A percentile compares a stretch with the other conserved stretches of the same genome.
Conservation (phyloP, 2,888 invertebrate species). For the Autographa pulchrina region DNA sequence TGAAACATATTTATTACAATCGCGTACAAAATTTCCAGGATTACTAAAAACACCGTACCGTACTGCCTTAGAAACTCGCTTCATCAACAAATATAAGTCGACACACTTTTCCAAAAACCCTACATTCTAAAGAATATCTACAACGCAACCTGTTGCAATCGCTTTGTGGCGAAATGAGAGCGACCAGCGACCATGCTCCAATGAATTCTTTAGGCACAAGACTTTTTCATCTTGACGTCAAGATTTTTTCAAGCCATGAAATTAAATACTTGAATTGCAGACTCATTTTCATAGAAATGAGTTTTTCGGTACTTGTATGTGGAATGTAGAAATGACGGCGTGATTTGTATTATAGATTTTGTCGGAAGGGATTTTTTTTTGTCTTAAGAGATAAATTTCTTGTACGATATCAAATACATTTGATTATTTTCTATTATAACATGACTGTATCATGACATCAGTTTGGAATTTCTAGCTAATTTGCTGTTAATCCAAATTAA, state of each 20-base stretch:
- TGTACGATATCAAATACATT: no score
- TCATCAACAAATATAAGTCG: slow-evolving; percentile 5
- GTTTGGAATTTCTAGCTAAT: no score
- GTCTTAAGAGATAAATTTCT: no score
- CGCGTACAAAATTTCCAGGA: no score
- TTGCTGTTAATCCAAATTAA: no score
- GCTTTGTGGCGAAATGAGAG: slow-evolving; percentile 46
- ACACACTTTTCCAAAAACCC: slow-evolving; percentile 29
- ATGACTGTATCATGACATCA: no score
- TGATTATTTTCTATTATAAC: no score
- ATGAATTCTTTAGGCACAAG: slow-evolving; percentile 48
- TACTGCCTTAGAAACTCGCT: not conserved
- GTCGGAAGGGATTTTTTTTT: not conserved
- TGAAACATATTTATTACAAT: no score
- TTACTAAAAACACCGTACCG: not conserved
- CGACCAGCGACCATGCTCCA: slow-evolving; percentile 24
- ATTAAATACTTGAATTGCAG: slow-evolving; percentile 41
- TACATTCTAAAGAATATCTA: slow-evolving; percentile 40
- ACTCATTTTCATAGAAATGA: slow-evolving; percentile 16
- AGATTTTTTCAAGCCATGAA: slow-evolving; percentile 37
- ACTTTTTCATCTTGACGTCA: slow-evolving; percentile 37
- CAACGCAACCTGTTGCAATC: slow-evolving; percentile 51
- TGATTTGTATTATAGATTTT: not conserved
- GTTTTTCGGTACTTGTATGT: slow-evolving; percentile 1
- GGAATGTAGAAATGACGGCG: not conserved